A percentile compares a stretch with the other conserved stretches of the same genome.
phyloP scores from a whole-genome alignment of 2,888 invertebrate species.

The Phyllotreta striolata region DNA sequence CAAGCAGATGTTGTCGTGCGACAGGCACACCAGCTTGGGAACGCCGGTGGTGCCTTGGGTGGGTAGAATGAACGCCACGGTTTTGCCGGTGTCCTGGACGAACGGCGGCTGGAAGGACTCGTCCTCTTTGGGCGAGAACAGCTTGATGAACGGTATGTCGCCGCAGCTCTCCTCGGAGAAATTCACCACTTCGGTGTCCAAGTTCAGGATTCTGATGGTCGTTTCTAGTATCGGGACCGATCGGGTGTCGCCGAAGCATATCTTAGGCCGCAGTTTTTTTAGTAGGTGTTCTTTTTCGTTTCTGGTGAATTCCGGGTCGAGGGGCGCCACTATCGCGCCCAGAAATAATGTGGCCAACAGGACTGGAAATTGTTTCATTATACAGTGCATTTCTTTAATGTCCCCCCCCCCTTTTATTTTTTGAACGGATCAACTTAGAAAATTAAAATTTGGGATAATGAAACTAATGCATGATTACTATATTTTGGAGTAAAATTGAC shows the following conservation, averaged over 20 bases:
- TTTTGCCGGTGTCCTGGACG: slow-evolving; percentile 47
- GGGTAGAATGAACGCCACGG: slow-evolving; percentile 53
- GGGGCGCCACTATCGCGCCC: slow-evolving; percentile 54
- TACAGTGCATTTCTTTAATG: no score
- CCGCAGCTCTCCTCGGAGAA: slow-evolving; percentile 28
- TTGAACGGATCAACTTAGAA: no score
- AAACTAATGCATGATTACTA: no score
- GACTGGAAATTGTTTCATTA: slow-evolving; percentile 26
- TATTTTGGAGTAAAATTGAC: no score
- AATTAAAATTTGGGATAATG: no score
- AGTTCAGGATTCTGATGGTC: slow-evolving; percentile 36
- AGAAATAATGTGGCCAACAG: slow-evolving; percentile 51
- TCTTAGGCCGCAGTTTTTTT: slow-evolving; percentile 51
- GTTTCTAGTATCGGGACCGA: slow-evolving; percentile 49
- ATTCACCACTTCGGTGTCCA: slow-evolving; percentile 38
- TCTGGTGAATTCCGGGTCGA: slow-evolving; percentile 49
- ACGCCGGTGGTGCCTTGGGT: slow-evolving; percentile 50
- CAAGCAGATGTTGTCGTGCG: slow-evolving; percentile 50
- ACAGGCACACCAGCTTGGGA: slow-evolving; percentile 53
- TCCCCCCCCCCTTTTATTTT: no score
- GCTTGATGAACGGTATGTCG: slow-evolving; percentile 20
- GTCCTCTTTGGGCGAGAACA: slow-evolving; percentile 42
- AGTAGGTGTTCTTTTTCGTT: slow-evolving; percentile 48
- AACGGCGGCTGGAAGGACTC: slow-evolving; percentile 44
- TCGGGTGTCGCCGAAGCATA: slow-evolving; percentile 54